These are phyloP conservation scores for Zoanthus solanderi DNA, from an alignment of 92 coral and sea anemone genomes.

Conservation along the genomic window DNA sequence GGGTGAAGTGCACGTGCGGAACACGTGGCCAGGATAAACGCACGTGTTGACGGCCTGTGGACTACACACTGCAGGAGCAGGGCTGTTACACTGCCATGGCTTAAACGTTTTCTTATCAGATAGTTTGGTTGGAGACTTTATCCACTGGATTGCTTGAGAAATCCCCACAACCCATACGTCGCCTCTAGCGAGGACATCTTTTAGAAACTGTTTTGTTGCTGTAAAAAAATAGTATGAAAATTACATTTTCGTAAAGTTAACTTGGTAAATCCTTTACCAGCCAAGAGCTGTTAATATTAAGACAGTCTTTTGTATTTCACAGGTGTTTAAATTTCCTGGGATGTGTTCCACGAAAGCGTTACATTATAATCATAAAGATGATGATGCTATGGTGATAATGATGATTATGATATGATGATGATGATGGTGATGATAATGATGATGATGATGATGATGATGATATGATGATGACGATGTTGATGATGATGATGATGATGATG, in stretches of 20 bases:
- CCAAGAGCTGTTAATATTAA: too few species aligned
- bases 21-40: conserved; percentile 44
- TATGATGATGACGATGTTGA: background rate
- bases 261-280: too few species aligned
- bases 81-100: conserved; percentile 71
- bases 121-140: conserved; percentile 63
- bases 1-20: conserved; percentile 36
- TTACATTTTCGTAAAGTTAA: too few species aligned
- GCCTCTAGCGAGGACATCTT: conserved; percentile 43
- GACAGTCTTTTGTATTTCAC: too few species aligned
- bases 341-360: too few species aligned
- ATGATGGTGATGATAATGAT: background rate
- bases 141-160: conserved; percentile 78
- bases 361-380: background rate
- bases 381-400: background rate
- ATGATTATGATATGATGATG: background rate
- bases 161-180: conserved; percentile 81
- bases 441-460: background rate
- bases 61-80: conserved; percentile 67
- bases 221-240: background rate
- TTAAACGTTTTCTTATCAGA: conserved; percentile 53
- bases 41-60: conserved; percentile 49
- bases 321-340: too few species aligned
- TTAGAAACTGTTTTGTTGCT: conserved; percentile 65
- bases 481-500: background rate